Base-by-base conservation (phyloP, 2,113 vertebrate genomes). In the Zootoca vivipara region DNA sequence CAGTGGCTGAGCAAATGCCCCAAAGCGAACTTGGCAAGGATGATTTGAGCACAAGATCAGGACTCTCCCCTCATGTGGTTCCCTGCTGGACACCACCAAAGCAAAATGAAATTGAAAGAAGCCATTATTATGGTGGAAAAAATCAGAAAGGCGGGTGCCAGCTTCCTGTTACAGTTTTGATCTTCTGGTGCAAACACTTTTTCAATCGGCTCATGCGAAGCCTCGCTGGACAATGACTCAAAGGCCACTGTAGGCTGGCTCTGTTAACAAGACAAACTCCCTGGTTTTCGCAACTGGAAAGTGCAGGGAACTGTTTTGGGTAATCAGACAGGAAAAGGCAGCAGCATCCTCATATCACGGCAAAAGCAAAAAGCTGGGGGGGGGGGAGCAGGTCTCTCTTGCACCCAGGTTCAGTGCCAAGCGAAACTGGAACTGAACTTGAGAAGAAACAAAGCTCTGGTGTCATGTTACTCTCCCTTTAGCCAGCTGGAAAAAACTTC, bases 381-480 rank as follows among this genome's bases (percentile, higher is more conserved):
- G 28, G 1, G 1, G 2, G 28, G 30, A 93, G 89, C 69, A 56
- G 72, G 73, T 87, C 91, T 90, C 88, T 83, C 92, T 46, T 85
- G 0, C 0, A 88, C 89, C 84, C 73, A 82, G 72, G 93, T 93
- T 91, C 92, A 93, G 0, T 35, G 72, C 9, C 83, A 52, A 93
- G 35, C 91, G 95, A 94, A 93, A 92, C 0, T 38, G 33, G 91
- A 94, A 92, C 74, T 75, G 88, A 72, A 77, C 85, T 91, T 33
- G 35, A 80, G 83, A n/a, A 82, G 9, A 87, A 92, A 90, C 35
- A 83, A 85, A 82, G 72, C 88, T 89, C 58, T 9, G 80, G 73
- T 26, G 62, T 78, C 33, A 38, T 64, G 30, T 67, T 0, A 2
- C 10, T 38, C 20, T 52, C 15, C 65, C 28, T 30, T 15, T 83